Evolutionary conservation across 2,888 invertebrate genomes (phyloP), one percentile per base, ranked within the genome.

Genomic region (Drosophila anomelani): DNA sequence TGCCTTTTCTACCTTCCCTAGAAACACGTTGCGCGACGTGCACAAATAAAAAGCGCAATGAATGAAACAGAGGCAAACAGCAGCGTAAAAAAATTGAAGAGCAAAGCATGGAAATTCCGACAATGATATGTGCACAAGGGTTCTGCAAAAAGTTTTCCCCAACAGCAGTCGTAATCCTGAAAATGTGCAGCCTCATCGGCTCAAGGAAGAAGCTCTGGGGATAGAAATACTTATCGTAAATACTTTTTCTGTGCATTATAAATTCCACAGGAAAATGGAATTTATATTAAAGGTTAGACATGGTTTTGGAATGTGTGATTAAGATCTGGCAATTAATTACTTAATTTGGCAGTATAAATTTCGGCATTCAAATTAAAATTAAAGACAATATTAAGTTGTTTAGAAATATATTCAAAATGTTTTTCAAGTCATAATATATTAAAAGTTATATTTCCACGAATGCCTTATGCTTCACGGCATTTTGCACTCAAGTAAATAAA

Each of bases 11-110:
- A 41, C 43, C 49, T 55, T 53, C 53, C 34, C n/a, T n/a, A 34
- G 36, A 23, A 53, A 66, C 59, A 51, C 41, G 55, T 51, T 51
- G 61, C 39, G 34, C 70, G 60, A 56, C 56, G 55, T 70, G 70
- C 43, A 46, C 56, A 46, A 44, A 51, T 60, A 69, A 70, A 69
- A 49, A 51, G 56, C 56, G 20, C 51, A 64, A 59, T 29, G 49
- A 55, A 34, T 32, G 26, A 26, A 39, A 29, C n/a, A n/a, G 38
- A 12, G 38, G 38, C 26, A 15, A 49, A 69, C 39, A 36, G 36
- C 34, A 53, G 36, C 36, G 23, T 7, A 36, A 49, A 59, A 26
- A 41, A 53, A 23, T 53, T 36, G 53, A 53, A 38, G 54, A 39
- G 51, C 51, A 20, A 20, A 46, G 44, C 51, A 32, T 41, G 53